Evolutionary conservation across 2,797 vertebrate genomes (phyloP).

Genomic region (Diglossa cyanea): DNA sequence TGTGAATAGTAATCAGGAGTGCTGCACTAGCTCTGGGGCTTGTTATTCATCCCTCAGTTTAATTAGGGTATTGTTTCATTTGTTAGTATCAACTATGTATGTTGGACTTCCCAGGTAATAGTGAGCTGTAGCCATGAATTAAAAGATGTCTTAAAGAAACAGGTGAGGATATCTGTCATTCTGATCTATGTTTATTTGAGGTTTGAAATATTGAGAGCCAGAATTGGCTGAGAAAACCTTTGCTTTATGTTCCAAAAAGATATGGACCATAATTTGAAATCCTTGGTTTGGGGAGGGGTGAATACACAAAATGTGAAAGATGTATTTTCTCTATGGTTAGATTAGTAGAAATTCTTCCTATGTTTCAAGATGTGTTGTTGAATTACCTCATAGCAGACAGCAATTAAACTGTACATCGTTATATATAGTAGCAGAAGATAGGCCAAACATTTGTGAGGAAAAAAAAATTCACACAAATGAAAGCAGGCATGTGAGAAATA

Average conservation of each 20-base stretch:
- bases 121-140: not conserved
- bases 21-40: not conserved
- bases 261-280: not conserved
- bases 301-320: not conserved
- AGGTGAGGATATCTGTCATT: not conserved
- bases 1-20: conserved; percentile 34
- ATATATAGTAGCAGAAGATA: not conserved
- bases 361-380: not conserved
- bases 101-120: not conserved
- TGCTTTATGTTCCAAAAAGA: not conserved
- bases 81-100: not conserved
- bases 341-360: not conserved
- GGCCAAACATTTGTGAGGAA: not conserved
- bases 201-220: not conserved
- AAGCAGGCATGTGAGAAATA: not conserved
- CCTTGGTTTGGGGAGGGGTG: not conserved
- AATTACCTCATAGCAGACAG: not conserved
- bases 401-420: not conserved
- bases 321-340: not conserved
- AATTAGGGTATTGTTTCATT: not conserved
- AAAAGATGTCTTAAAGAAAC: not conserved
- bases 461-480: not conserved
- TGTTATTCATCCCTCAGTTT: not conserved
- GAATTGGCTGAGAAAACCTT: not conserved
- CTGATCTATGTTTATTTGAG: not conserved